These are phyloP conservation scores for Neosilurus mollespiculum DNA, from an alignment of 2,797 vertebrate species.

Conservation along the genomic window DNA sequence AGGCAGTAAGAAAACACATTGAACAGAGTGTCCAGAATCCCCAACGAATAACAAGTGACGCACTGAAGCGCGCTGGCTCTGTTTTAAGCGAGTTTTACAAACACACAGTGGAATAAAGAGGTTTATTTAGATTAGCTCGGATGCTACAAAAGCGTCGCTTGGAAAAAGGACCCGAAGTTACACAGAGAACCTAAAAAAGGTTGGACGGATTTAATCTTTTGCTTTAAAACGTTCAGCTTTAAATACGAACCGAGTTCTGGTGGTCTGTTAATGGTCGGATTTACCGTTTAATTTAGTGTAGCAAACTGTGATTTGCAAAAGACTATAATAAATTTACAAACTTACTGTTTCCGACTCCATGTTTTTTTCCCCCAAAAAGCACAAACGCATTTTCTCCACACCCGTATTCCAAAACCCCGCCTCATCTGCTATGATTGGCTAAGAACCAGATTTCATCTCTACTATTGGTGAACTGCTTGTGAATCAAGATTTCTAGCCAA, in stretches of 20 bases:
- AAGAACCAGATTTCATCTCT: neutral
- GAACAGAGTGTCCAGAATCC: too few species aligned
- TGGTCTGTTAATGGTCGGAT: neutral
- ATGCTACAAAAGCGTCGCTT: slow-evolving; percentile 36
- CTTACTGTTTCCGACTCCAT: slow-evolving; percentile 50
- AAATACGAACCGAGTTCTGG: neutral
- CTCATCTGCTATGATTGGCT: slow-evolving; percentile 4
- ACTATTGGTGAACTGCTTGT: neutral
- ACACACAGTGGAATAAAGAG: neutral
- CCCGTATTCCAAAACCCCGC: slow-evolving; percentile 20
- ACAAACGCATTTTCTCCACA: slow-evolving; percentile 7
- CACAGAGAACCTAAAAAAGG: slow-evolving; percentile 19
- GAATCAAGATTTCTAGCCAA: neutral
- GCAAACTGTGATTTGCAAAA: too few species aligned
- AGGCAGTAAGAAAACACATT: too few species aligned
- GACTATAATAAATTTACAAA: slow-evolving; percentile 25
- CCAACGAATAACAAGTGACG: neutral
- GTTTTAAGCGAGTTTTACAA: neutral
- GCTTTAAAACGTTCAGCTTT: neutral
- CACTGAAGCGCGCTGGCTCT: neutral
- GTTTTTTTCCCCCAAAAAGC: slow-evolving; percentile 17
- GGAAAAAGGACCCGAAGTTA: neutral
- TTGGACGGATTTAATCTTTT: neutral
- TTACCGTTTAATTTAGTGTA: neutral
- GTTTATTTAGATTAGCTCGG: slow-evolving; percentile 26